Evolutionary conservation across 1,140 invertebrate genomes (phyloP), one percentile per base, ranked within the genome.

Genomic region (Drosophila busckii): DNA sequence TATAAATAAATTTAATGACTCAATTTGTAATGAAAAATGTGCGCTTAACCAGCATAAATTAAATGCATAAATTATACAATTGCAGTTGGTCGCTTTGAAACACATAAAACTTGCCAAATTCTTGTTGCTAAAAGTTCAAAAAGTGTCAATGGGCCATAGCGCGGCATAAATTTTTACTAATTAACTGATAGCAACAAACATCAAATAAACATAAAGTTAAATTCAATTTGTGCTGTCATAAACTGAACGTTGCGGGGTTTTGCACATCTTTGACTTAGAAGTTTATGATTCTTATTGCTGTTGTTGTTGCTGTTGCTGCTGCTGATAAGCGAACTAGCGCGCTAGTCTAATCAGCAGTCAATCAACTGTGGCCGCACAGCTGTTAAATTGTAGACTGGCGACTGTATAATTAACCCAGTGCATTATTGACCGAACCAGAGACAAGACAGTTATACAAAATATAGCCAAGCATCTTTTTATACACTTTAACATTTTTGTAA

Each of bases 1-100:
- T 82, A 82, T 82, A 82, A 82, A 82, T 82, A 82, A 82, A 49
- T 75, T 82, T 82, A 82, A 82, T 82, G 75, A 82, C 75, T 82
- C 75, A 82, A 82, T 82, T 82, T 82, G 76, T 82, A 75, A 75
- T 82, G 75, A 75, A 71, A 82, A 78, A 78, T 78, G 75, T 56
- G 63, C 13, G n/a, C n/a, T n/a, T n/a, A n/a, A n/a, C n/a, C n/a
- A n/a, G n/a, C n/a, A n/a, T 63, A 61, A 66, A 50, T 62, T 64
- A n/a, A n/a, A n/a, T 55, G 50, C 54, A 80, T 82, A 82, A 82
- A 82, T 82, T 70, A 62, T 50, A 64, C 41, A 50, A 75, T 82
- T 82, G 61, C 70, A 26, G 17, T 13, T 22, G 59, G 37, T 26
- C 50, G 34, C 55, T 44, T 53, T 60, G 42, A 29, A 23, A 28